Base-by-base conservation (phyloP, 1,140 invertebrate genomes). In the Aphidius gifuensis region DNA sequence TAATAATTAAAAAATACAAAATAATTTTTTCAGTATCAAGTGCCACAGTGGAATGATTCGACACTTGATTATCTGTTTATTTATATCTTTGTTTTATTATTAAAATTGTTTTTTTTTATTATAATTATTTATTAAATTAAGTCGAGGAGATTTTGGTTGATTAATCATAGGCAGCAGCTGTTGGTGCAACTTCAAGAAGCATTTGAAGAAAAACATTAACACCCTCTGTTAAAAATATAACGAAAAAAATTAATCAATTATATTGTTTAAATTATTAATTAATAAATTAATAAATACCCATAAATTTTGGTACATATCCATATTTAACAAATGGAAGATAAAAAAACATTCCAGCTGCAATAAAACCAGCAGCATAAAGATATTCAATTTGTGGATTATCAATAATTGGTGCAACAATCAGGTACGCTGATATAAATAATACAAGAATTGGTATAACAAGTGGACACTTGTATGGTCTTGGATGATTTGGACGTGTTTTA, bases 301-400 rank as follows among this genome's bases (percentile, higher is more conserved):
- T 93, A 70, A 90, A 91, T 66, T 87, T 86, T 58, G 90, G 85
- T 62, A 88, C 87, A 80, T 90, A 86, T 77, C 92, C 89, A 80
- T 91, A 92, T 74, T 94, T 90, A 44, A 97, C 94, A 76, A 97
- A 96, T 44, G 94, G 94, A 70, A 97, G 81, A 80, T 98, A 98
- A 79, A 97, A 90, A 44, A 97, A 78, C 71, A 95, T 84, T 47
- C 95, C 95, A 53, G 88, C 88, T 11, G 93, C 77, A 67, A 97
- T 93, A 81, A 97, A 97, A 45, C 90, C 82, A 58, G 90, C 84
- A 16, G 94, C 94, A 75, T 97, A 98, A 65, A 98, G 80, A 80
- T 96, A 94, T 81, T 94, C 92, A 74, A 92, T 89, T 75, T 92
- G 88, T 4, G 96, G 95, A 62, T 92, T 88, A 74, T 96, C 91